Evolutionary conservation across 2,888 invertebrate genomes (phyloP).

Genomic region (Lydus trimaculatus): DNA sequence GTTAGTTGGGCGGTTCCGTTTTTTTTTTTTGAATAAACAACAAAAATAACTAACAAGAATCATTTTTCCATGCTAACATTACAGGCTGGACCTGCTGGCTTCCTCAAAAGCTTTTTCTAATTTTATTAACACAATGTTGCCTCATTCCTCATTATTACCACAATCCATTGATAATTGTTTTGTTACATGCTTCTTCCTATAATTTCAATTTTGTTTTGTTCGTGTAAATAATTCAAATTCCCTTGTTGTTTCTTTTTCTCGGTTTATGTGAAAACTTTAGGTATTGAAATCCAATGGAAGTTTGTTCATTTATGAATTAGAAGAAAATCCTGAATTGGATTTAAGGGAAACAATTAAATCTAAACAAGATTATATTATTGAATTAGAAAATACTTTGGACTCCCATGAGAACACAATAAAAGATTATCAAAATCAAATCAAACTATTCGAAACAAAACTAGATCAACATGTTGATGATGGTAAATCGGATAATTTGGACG

Average conservation of each 20-base stretch:
- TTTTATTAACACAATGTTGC: slow-evolving; percentile 52
- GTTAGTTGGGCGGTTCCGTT: slow-evolving; percentile 57
- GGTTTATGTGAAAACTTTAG: slow-evolving; percentile 31
- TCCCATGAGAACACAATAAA: slow-evolving; percentile 64
- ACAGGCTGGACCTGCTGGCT: slow-evolving; percentile 91
- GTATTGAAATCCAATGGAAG: slow-evolving; percentile 27
- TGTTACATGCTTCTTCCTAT: slow-evolving; percentile 22
- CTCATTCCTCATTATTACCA: slow-evolving; percentile 52
- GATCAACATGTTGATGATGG: slow-evolving; percentile 27
- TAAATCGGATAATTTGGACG: slow-evolving; percentile 41
- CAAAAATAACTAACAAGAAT: slow-evolving; percentile 25
- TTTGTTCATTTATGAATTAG: slow-evolving; percentile 35
- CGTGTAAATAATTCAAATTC: slow-evolving; percentile 7
- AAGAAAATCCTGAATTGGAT: slow-evolving; percentile 35
- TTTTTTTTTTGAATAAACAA: slow-evolving; percentile 33
- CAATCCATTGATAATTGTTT: slow-evolving; percentile 36
- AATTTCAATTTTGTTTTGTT: slow-evolving; percentile 35
- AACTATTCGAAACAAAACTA: slow-evolving; percentile 44
- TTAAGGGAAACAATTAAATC: slow-evolving; percentile 40
- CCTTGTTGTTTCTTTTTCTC: slow-evolving; percentile 27
- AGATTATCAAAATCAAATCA: slow-evolving; percentile 61
- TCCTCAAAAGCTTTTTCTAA: slow-evolving; percentile 96
- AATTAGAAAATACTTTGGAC: slow-evolving; percentile 65
- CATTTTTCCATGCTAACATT: slow-evolving; percentile 29
- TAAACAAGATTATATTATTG: slow-evolving; percentile 48